A percentile compares a stretch with the other conserved stretches of the same genome.
Conservation (phyloP, 1,140 invertebrate genomes). For the Monochamus saltuarius region DNA sequence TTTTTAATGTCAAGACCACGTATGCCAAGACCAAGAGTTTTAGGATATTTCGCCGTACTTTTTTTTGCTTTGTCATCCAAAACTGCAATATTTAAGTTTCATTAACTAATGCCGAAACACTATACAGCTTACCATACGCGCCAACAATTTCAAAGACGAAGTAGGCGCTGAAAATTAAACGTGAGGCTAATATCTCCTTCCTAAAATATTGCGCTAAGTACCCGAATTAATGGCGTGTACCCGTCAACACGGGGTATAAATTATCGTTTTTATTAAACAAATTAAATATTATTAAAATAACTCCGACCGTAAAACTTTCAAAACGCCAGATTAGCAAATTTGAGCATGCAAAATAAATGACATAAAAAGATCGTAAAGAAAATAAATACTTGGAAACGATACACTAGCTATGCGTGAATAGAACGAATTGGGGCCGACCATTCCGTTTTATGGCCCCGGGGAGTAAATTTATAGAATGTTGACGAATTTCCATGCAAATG, state of each 20-base stretch:
- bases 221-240: background rate
- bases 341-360: conserved; percentile 29
- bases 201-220: too few relatives aligned
- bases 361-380: conserved; percentile 30
- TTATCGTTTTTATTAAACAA: conserved; percentile 3
- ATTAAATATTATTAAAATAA: conserved; percentile 5
- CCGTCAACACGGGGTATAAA: conserved; percentile 5
- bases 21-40: too few relatives aligned
- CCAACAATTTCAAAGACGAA: too few relatives aligned
- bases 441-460: conserved; percentile 28
- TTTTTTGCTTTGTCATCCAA: too few relatives aligned
- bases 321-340: conserved; percentile 23
- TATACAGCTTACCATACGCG: too few relatives aligned
- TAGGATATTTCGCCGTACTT: too few relatives aligned
- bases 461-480: conserved; percentile 38
- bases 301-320: conserved; percentile 16
- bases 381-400: conserved; percentile 30
- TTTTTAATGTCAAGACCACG: too few relatives aligned
- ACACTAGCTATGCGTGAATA: conserved; percentile 19
- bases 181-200: too few relatives aligned
- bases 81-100: too few relatives aligned
- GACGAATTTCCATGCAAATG: conserved; percentile 39
- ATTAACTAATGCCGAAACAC: too few relatives aligned
- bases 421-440: conserved; percentile 24
- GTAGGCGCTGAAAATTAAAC: too few relatives aligned